Evolutionary conservation across 2,888 invertebrate species (phyloP), one percentile per base, ranked within the genome.

Genomic region (Trilocha varians): DNA sequence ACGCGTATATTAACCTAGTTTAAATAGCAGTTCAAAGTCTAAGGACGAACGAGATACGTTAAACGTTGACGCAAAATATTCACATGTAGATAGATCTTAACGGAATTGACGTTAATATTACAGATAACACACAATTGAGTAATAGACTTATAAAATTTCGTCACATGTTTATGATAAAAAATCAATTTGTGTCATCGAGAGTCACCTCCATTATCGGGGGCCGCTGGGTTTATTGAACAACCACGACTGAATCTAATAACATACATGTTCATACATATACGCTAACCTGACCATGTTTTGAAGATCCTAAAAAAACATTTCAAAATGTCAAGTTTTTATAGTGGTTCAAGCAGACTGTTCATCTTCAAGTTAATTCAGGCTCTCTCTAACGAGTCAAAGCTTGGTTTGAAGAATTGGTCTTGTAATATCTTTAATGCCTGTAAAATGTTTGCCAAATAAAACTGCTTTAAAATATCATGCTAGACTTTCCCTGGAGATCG

Each of bases 181-280:
- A 74, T 79, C 79, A 82, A 83, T 80, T 82, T 80, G 66, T 78
- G 79, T 80, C 80, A 80, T 64, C 54, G 52, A 57, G 62, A 68
- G 64, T 64, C 62, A 64, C 64, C 63, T 62, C 40, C 49, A 57
- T 60, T 71, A 70, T 70, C 70, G 53, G 49, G 42, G 50, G 42
- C 52, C 50, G 54, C 53, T 42, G 40, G 32, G 25, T 25, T 25
- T 25, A 11, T 11, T 25, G 25, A 9, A 3, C 25, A 25, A n/a
- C n/a, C 5, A 25, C 2, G 25, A 9, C 6, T 3, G 8, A 5
- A 9, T 25, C 2, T 9, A 25, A n/a, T n/a, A n/a, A n/a, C n/a
- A n/a, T n/a, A n/a, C n/a, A n/a, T n/a, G n/a, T n/a, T n/a, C n/a
- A n/a, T n/a, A n/a, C n/a, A n/a, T n/a, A n/a, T n/a, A n/a, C n/a